A percentile compares a stretch with the other conserved stretches of the same genome.
Evolutionary conservation across 2,888 invertebrate genomes (phyloP).

Genomic region (Prosapia bicincta): DNA sequence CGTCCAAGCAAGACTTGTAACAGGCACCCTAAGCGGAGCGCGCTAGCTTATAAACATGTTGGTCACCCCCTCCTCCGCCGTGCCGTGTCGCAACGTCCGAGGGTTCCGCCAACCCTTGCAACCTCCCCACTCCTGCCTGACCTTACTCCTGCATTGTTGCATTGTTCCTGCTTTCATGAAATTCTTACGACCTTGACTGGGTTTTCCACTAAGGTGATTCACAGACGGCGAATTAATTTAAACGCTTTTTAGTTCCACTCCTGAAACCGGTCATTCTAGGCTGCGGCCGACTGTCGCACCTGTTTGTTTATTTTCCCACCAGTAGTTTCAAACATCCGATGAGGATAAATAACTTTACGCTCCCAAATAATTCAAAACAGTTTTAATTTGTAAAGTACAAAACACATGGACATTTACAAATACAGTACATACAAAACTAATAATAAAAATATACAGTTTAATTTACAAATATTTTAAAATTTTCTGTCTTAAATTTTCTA

Average conservation of each 20-base stretch:
- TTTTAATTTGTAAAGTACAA: no score
- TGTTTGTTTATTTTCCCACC: neutral
- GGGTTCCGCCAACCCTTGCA: neutral
- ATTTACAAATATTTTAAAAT: no score
- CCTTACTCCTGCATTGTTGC: constrained; percentile 25
- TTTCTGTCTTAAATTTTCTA: no score
- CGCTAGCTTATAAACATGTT: constrained; percentile 24
- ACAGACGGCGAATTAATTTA: neutral
- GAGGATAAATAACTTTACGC: no score
- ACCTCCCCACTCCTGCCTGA: constrained; percentile 20
- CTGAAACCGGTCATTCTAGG: neutral
- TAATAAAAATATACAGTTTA: no score
- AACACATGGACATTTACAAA: no score
- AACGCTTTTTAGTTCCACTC: neutral
- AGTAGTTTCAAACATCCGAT: no score
- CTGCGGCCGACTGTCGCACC: neutral
- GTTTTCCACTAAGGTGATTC: constrained; percentile 22
- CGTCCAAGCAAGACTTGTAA: constrained; percentile 12
- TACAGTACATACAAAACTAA: no score
- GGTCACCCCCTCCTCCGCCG: constrained; percentile 30
- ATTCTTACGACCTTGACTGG: constrained; percentile 15
- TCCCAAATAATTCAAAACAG: no score
- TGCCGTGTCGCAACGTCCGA: neutral
- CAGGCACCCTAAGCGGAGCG: constrained; percentile 5
- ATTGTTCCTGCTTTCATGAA: constrained; percentile 8